phyloP scores from a whole-genome alignment of 1,140 invertebrate species.

The Brachionus calyciflorus region DNA sequence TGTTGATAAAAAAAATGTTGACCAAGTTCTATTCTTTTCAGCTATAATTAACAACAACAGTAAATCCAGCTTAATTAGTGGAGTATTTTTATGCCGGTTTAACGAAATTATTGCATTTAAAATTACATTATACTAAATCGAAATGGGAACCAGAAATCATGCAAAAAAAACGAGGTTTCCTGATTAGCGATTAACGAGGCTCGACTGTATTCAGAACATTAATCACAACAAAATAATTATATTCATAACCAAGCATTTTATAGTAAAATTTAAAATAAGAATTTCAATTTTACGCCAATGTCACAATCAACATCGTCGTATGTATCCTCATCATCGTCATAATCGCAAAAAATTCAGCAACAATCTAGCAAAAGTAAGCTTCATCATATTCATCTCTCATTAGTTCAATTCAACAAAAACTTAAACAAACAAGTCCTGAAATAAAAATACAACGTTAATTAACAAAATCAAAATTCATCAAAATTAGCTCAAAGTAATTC shows the following conservation, averaged over 20 bases:
- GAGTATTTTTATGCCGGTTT: no score
- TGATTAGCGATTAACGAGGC: no score
- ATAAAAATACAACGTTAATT: background rate
- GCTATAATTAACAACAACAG: constrained; percentile 25
- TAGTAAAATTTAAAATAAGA: background rate
- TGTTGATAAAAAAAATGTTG: no score
- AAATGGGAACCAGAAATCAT: no score
- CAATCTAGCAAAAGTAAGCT: background rate
- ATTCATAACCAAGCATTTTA: background rate
- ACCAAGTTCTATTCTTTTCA: constrained; percentile 43
- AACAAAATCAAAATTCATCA: background rate
- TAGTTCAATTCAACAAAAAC: background rate
- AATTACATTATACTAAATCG: no score
- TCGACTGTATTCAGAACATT: constrained; percentile 12
- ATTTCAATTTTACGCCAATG: background rate
- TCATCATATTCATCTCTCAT: background rate
- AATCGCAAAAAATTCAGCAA: background rate
- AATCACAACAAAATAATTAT: background rate
- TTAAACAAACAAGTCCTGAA: background rate
- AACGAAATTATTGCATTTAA: no score
- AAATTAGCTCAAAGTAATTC: background rate
- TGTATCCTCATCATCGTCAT: background rate
- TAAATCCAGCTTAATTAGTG: no score
- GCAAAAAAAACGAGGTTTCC: no score
- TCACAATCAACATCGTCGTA: no score